These are phyloP conservation scores for Daktulosphaira vitifoliae DNA, from an alignment of 1,140 invertebrate genomes.

Conservation along the genomic window DNA sequence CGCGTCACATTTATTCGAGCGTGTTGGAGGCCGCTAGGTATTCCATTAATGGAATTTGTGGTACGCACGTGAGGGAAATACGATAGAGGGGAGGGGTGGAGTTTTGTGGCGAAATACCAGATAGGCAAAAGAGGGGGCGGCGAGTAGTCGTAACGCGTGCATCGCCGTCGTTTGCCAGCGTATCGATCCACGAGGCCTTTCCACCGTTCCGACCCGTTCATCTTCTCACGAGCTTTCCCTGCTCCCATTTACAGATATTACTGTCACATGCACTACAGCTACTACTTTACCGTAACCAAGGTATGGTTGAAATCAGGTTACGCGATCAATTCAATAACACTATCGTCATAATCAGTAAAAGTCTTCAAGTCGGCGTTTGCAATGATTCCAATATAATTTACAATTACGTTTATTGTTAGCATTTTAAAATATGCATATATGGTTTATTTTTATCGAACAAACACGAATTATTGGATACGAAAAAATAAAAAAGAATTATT, in stretches of 20 bases:
- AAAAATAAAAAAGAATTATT: too few species aligned
- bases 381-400: too few species aligned
- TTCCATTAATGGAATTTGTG: slow-evolving; percentile 5
- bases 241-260: too few species aligned
- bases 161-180: background rate
- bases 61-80: background rate
- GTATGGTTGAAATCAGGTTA: slow-evolving; percentile 18
- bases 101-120: background rate
- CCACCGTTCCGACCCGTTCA: background rate
- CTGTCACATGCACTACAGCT: too few species aligned
- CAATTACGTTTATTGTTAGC: too few species aligned
- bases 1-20: background rate
- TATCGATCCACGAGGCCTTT: slow-evolving; percentile 1
- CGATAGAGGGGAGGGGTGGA: background rate
- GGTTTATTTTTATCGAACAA: too few species aligned
- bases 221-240: too few species aligned
- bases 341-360: too few species aligned
- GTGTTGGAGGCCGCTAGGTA: background rate
- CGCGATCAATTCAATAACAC: slow-evolving; percentile 11
- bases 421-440: too few species aligned
- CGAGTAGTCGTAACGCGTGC: background rate
- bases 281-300: too few species aligned
- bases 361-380: too few species aligned
- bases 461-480: too few species aligned
- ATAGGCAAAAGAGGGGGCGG: background rate